A percentile compares a stretch with the other conserved stretches of the same genome.
Conservation (phyloP, 2,797 vertebrate genomes). For the Falco novaeseelandiae region DNA sequence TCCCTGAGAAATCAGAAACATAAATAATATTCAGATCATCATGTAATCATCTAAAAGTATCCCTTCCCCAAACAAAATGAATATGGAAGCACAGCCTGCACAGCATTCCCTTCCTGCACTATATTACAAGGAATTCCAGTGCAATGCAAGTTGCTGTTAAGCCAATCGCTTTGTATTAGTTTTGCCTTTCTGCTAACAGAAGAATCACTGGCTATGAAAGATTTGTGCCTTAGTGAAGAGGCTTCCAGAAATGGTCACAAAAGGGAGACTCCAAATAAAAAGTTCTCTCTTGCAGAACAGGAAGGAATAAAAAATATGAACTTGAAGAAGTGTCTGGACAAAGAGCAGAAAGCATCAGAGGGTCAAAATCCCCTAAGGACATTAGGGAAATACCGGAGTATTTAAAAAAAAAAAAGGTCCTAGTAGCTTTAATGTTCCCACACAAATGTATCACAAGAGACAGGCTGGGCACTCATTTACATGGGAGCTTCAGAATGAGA, state of each 20-base stretch:
- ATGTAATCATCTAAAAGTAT: not conserved
- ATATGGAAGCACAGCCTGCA: not conserved
- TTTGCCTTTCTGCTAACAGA: not conserved
- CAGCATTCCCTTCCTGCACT: not conserved
- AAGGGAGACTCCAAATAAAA: constrained; percentile 35
- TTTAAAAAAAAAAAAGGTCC: not conserved
- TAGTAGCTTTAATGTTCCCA: constrained; percentile 23
- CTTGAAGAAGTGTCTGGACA: not conserved
- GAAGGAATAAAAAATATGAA: constrained; percentile 27
- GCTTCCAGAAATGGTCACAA: not conserved
- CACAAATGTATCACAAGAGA: constrained; percentile 6
- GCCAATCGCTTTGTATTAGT: not conserved
- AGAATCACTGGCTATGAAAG: not conserved
- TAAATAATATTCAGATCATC: not conserved
- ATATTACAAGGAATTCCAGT: not conserved
- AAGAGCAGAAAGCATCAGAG: constrained; percentile 8
- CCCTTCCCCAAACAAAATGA: not conserved
- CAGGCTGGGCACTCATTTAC: constrained; percentile 24
- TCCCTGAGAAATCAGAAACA: not conserved
- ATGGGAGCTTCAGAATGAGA: constrained; percentile 35
- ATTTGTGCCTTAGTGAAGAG: not conserved
- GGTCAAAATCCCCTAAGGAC: constrained; percentile 36
- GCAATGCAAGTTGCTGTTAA: not conserved
- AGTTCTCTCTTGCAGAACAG: not conserved
- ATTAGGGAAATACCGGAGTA: constrained; percentile 60